Percentiles rank a stretch among this genome's conserved stretches.
Conservation (phyloP, 2,113 vertebrate genomes). For the Burhinus bistriatus region DNA sequence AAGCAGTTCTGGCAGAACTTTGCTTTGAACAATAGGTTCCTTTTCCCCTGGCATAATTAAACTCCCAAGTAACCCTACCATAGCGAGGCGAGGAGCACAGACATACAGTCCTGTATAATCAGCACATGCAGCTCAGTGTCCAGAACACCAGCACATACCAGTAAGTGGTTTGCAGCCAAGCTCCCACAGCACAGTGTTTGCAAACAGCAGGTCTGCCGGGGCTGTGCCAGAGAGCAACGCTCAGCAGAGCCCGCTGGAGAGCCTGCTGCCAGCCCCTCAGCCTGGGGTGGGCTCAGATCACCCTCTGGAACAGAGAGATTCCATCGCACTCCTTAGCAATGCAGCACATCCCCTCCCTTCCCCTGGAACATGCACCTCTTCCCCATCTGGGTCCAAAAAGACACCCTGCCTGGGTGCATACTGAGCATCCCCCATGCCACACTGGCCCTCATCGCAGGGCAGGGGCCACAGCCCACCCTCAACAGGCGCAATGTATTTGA, state of each 20-base stretch:
- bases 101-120: neutral
- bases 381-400: neutral
- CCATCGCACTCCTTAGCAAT: neutral
- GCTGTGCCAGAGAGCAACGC: fast-evolving
- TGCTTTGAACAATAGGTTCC: neutral
- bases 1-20: neutral
- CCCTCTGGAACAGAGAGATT: neutral
- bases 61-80: neutral
- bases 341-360: neutral
- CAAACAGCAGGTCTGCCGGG: neutral
- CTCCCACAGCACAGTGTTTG: neutral
- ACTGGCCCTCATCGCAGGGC: neutral
- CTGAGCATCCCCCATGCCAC: fast-evolving
- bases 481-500: fast-evolving
- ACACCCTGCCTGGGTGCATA: neutral
- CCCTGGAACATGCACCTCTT: neutral
- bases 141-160: neutral
- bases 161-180: neutral
- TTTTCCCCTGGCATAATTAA: neutral
- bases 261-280: fast-evolving
- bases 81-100: neutral
- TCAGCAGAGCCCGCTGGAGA: neutral
- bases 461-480: neutral
- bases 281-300: fast-evolving
- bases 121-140: neutral